phyloP scores from a whole-genome alignment of 1,140 invertebrate species.

The Cotesia glomerata region DNA sequence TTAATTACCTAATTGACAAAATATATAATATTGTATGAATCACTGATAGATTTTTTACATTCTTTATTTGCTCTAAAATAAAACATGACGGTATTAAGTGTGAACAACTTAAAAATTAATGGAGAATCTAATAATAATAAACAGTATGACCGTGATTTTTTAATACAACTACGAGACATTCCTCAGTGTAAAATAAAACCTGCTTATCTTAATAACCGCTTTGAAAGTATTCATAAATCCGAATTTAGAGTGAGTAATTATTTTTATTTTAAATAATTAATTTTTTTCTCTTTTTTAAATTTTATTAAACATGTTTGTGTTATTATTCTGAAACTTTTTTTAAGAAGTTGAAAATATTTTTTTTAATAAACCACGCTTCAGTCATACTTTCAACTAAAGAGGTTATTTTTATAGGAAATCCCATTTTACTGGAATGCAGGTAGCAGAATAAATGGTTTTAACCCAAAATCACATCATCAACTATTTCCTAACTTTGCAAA shows the following conservation, averaged over 20 bases:
- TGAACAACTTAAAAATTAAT: no score
- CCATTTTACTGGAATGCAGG: slow-evolving; percentile 33
- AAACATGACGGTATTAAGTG: no score
- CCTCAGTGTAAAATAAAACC: slow-evolving; percentile 78
- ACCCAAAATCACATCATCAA: slow-evolving; percentile 41
- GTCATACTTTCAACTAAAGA: no score
- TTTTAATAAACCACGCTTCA: no score
- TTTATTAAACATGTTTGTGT: no score
- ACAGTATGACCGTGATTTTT: slow-evolving; percentile 79
- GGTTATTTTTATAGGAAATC: background rate
- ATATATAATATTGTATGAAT: no score
- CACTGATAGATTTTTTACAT: no score
- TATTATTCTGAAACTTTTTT: background rate
- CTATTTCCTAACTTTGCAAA: slow-evolving; percentile 49
- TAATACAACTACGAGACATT: slow-evolving; percentile 76
- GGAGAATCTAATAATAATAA: slow-evolving; percentile 72
- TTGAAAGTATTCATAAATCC: slow-evolving; percentile 68
- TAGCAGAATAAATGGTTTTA: slow-evolving; percentile 35
- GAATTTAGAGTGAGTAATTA: slow-evolving; percentile 51
- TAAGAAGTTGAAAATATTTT: slow-evolving; percentile 3
- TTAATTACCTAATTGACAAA: no score
- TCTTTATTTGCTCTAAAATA: no score
- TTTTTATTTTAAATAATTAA: background rate
- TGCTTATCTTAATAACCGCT: slow-evolving; percentile 66
- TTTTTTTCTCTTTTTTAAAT: background rate